These are phyloP conservation scores for Poeciliopsis turneri DNA, from an alignment of 2,797 vertebrate genomes.

Conservation along the genomic window DNA sequence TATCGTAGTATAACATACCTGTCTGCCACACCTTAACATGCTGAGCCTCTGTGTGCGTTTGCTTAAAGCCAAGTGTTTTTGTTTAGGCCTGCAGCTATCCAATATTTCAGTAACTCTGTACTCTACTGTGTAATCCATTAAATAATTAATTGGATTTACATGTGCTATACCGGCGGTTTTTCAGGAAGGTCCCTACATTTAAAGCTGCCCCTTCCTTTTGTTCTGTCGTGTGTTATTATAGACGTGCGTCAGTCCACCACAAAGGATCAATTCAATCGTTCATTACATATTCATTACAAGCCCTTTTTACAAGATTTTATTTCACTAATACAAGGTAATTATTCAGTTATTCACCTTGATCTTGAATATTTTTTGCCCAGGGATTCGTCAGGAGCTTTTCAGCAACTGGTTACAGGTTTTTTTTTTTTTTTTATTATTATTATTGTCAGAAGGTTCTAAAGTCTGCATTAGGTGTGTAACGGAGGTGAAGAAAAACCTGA, in stretches of 20 bases:
- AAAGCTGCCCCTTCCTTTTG: not conserved
- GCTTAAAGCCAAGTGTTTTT: constrained; percentile 6
- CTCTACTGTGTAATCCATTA: not conserved
- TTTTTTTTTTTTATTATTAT: not conserved
- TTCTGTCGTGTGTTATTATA: not conserved
- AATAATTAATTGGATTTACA: not conserved
- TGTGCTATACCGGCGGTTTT: not conserved
- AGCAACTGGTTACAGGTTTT: not conserved
- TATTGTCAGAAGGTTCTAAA: not conserved
- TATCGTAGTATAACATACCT: not conserved
- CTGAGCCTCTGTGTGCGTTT: not conserved
- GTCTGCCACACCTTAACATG: not conserved
- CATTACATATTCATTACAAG: not conserved
- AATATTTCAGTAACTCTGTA: not conserved
- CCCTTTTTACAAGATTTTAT: not conserved
- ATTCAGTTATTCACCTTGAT: not conserved
- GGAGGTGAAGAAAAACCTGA: constrained; percentile 1
- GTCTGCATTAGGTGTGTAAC: not conserved
- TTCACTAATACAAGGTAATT: not conserved
- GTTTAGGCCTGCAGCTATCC: not conserved
- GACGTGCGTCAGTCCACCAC: not conserved
- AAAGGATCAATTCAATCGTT: not conserved
- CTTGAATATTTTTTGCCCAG: too few relatives aligned
- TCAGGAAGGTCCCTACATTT: not conserved
- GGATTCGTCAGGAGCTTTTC: not conserved